Conservation (phyloP, 2,888 invertebrate species). For the Himalopsyche anomala region DNA sequence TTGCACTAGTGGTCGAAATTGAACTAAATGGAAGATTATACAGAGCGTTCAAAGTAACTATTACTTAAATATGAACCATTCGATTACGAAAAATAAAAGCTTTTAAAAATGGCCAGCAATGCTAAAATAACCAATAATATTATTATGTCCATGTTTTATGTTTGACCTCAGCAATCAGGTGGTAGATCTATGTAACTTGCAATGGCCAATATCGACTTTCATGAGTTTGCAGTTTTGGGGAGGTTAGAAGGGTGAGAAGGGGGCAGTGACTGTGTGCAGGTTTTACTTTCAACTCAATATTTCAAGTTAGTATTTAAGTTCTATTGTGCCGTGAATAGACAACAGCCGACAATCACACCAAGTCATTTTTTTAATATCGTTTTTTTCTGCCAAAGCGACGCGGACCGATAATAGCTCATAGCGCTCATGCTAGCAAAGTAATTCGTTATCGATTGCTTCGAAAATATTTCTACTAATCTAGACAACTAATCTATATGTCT, state of each 20-base stretch:
- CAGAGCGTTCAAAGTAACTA: too few relatives aligned
- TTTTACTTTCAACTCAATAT: background rate
- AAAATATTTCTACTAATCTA: background rate
- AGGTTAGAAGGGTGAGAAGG: background rate
- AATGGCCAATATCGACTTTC: background rate
- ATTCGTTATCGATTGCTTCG: background rate
- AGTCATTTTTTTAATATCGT: background rate
- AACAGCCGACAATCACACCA: background rate
- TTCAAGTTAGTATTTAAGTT: background rate
- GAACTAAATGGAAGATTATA: too few relatives aligned
- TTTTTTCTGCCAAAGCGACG: background rate
- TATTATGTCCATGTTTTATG: background rate
- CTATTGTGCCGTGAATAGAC: background rate
- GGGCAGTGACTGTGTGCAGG: background rate
- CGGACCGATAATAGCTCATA: background rate
- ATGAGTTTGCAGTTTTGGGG: background rate
- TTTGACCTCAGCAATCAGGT: conserved; percentile 2
- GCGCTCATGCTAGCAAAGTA: background rate
- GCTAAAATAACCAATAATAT: too few relatives aligned
- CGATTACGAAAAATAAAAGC: too few relatives aligned
- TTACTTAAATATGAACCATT: too few relatives aligned
- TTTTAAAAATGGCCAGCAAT: too few relatives aligned
- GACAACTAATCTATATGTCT: too few relatives aligned
- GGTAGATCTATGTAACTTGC: background rate
- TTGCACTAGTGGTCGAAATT: too few relatives aligned